Evolutionary conservation across 1,140 invertebrate genomes (phyloP).

Genomic region (Drosophila rufa): DNA sequence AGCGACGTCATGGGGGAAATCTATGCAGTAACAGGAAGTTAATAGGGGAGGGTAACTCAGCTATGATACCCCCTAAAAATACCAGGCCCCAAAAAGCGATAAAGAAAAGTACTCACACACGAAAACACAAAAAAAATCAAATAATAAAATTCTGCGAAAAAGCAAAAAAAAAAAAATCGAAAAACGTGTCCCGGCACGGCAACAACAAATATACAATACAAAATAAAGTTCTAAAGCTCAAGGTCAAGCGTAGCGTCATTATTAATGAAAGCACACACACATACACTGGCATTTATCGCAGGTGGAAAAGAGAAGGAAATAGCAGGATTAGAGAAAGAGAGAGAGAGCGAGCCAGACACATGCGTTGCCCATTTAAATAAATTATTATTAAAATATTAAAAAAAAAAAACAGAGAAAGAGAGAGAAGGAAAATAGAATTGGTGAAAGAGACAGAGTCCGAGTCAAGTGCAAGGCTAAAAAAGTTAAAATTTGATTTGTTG

Average conservation of each 20-base stretch:
- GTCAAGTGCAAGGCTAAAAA: constrained; percentile 72
- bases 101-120: constrained; percentile 9
- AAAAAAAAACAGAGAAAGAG: background rate
- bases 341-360: constrained; percentile 32
- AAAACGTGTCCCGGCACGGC: constrained; percentile 69
- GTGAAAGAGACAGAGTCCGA: constrained; percentile 37
- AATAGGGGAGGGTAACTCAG: background rate
- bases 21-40: constrained; percentile 5
- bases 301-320: constrained; percentile 1
- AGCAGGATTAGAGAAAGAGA: constrained; percentile 8
- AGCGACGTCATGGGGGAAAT: constrained; percentile 9
- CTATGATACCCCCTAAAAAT: background rate
- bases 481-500: constrained; percentile 34
- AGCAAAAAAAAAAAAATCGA: constrained; percentile 43
- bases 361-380: constrained; percentile 76
- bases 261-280: constrained; percentile 68
- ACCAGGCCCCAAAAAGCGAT: constrained; percentile 1
- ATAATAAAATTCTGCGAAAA: constrained; percentile 49
- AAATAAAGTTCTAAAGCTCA: constrained; percentile 74
- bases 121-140: constrained; percentile 3
- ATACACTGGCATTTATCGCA: background rate
- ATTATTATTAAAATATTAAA: constrained; percentile 58
- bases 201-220: constrained; percentile 38
- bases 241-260: constrained; percentile 81
- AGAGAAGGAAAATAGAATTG: background rate